phyloP scores from a whole-genome alignment of 1,140 invertebrate species.

The Whitmania pigra region DNA sequence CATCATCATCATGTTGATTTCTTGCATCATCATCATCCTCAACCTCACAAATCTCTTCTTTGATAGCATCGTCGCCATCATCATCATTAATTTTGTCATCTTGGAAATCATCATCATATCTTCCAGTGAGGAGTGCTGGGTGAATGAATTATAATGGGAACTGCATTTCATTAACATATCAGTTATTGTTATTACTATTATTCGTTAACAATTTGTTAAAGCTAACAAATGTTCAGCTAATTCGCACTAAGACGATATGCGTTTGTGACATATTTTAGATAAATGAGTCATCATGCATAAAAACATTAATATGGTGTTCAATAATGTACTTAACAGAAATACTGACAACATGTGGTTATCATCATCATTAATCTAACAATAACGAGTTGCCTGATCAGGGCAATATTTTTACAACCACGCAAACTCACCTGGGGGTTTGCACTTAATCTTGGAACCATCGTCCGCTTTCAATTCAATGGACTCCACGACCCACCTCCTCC shows the following conservation, averaged over 20 bases:
- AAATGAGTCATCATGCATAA: too few relatives aligned
- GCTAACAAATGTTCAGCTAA: too few relatives aligned
- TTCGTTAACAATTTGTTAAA: background rate
- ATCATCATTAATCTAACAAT: too few relatives aligned
- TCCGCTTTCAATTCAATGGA: constrained; percentile 35
- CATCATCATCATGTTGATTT: too few relatives aligned
- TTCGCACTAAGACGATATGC: too few relatives aligned
- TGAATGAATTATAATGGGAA: background rate
- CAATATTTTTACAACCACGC: too few relatives aligned
- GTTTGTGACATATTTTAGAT: too few relatives aligned
- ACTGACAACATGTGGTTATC: too few relatives aligned
- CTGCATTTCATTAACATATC: background rate
- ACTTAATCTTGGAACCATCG: constrained; percentile 30
- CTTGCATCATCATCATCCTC: background rate
- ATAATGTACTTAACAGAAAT: too few relatives aligned
- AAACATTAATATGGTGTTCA: too few relatives aligned
- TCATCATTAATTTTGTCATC: background rate
- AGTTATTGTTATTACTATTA: constrained; percentile 16
- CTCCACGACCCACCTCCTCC: constrained; percentile 32
- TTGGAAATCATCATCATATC: constrained; percentile 11
- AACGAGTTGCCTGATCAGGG: too few relatives aligned
- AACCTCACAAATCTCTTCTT: constrained; percentile 1
- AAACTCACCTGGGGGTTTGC: constrained; percentile 33
- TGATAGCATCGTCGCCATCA: background rate
- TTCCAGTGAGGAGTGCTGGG: background rate